These are phyloP conservation scores for Pangasius mekongensis DNA, from an alignment of 2,797 vertebrate genomes.

Conservation along the genomic window DNA sequence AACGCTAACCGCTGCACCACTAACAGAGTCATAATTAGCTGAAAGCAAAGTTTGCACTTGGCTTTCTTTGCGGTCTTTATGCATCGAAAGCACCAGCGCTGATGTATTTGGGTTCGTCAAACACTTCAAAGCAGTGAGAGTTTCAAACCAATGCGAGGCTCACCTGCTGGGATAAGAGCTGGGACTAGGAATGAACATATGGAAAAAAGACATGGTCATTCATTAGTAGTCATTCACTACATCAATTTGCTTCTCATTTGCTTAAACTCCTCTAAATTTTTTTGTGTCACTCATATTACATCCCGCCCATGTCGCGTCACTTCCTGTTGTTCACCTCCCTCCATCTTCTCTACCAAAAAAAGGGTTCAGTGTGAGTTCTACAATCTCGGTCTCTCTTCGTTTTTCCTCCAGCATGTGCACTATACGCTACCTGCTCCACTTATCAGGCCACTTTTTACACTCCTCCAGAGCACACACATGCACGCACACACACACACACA, in stretches of 20 bases:
- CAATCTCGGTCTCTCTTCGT: not conserved
- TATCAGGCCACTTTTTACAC: not conserved
- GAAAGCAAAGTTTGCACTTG: constrained; percentile 1
- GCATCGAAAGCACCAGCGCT: not conserved
- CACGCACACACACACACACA: constrained; percentile 24
- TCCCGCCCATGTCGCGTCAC: not conserved
- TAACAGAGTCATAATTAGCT: not conserved
- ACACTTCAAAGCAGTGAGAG: not conserved
- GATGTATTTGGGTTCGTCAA: not conserved
- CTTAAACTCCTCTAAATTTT: not conserved
- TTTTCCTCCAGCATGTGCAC: not conserved
- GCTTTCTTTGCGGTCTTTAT: not conserved
- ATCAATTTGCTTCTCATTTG: not conserved
- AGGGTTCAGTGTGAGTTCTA: not conserved
- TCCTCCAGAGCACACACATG: not conserved
- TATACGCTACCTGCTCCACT: not conserved
- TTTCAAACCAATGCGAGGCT: not conserved
- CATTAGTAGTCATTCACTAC: not conserved
- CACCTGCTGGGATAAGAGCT: not conserved
- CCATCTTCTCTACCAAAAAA: not conserved
- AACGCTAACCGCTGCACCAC: not conserved
- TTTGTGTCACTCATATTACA: not conserved
- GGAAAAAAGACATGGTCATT: not conserved
- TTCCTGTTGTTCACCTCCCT: not conserved
- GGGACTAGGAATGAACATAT: not conserved